Base-by-base conservation (phyloP, 35 echinoderm and acorn worm genomes). In the Lytechinus pictus region DNA sequence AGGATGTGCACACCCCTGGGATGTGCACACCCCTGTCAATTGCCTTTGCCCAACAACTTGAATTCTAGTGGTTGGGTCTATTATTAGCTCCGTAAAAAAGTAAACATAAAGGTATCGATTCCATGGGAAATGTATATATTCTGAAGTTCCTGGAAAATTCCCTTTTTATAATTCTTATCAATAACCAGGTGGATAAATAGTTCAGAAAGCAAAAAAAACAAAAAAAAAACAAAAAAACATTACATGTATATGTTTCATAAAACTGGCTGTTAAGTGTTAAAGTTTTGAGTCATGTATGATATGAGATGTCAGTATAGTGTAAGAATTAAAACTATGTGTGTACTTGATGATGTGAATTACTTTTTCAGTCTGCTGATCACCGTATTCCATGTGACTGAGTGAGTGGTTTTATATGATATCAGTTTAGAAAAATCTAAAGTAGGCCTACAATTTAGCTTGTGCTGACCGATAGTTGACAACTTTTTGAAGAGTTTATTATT, bases 1-100 rank as follows among this genome's bases (percentile, higher is more conserved):
- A 79, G 66, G 66, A 79, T 79, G 66, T 79, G 66, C 66, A 79
- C 66, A 79, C 66, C 66, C 66, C n/a, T 79, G 66, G 66, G 66
- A 79, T 79, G 66, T 79, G 66, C 66, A 79, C 66, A 79, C 66
- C 66, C 66, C n/a, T 79, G 66, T 79, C 66, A 79, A 3, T 44
- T 79, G 66, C 66, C 66, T 79, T 79, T 79, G 66, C 66, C 66
- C 66, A 79, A 79, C 66, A 79, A 79, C 19, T 79, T 79, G 19
- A 79, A 16, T 79, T 79, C 66, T 24, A 24, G 66, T 79, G 66
- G 66, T 14, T 79, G 66, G 66, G 66, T 79, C 66, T 79, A 79
- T 79, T 79, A 14, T 79, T n/a, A 79, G 66, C 66, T n/a, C 4
- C 56, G 1, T 58, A 58, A 9, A 16, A 24, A 79, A 24, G 66